A percentile compares a stretch with the other conserved stretches of the same genome.
These are phyloP conservation scores for Lordiphosa clarofinis DNA, from an alignment of 1,140 invertebrate species.

Conservation along the genomic window DNA sequence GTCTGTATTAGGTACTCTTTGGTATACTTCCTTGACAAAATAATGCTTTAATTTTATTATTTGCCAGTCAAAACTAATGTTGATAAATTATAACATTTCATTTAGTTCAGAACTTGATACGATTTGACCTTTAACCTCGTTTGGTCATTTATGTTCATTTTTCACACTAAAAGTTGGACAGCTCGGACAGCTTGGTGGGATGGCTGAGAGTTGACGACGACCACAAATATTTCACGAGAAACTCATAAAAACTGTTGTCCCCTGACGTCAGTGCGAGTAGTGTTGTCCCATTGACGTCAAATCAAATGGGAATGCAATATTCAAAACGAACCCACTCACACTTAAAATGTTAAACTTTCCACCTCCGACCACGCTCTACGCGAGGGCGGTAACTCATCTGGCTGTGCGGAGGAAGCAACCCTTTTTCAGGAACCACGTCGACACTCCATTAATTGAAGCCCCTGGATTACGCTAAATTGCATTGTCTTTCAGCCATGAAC, in stretches of 20 bases:
- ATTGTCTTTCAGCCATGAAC: constrained; percentile 58
- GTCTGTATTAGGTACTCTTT: too few species aligned
- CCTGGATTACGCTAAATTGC: constrained; percentile 75
- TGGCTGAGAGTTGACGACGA: background rate
- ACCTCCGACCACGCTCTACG: too few species aligned
- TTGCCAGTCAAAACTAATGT: background rate
- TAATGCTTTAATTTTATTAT: too few species aligned
- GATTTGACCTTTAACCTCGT: background rate
- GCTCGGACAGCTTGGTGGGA: background rate
- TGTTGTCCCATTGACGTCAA: constrained; percentile 14
- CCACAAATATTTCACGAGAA: background rate
- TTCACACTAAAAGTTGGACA: background rate
- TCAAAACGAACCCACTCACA: constrained; percentile 1
- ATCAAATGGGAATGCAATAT: constrained; percentile 14
- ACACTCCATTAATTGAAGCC: constrained; percentile 79
- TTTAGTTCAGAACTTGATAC: background rate
- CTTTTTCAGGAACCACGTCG: constrained; percentile 31
- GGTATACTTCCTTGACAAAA: too few species aligned
- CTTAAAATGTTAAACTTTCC: too few species aligned
- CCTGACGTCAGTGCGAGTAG: background rate
- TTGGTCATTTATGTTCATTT: background rate
- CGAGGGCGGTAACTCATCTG: too few species aligned
- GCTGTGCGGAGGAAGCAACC: constrained; percentile 34
- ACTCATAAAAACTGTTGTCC: background rate
- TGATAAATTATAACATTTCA: too few species aligned